Conservation (phyloP, 2,797 vertebrate genomes). For the Australoheros facetus region DNA sequence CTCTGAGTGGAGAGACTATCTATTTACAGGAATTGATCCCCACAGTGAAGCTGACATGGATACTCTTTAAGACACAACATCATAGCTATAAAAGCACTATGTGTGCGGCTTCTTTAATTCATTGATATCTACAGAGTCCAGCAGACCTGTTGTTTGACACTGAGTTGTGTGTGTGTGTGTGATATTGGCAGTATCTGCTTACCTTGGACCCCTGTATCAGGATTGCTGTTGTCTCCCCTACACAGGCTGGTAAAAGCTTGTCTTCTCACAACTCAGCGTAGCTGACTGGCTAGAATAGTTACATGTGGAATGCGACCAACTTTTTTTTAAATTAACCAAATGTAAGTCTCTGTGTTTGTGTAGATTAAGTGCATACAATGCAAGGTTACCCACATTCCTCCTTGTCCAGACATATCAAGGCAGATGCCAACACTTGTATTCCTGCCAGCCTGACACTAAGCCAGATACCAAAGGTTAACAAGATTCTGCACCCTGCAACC, state of each 20-base stretch:
- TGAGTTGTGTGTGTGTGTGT: background rate
- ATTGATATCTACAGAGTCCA: background rate
- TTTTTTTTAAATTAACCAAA: too few relatives aligned
- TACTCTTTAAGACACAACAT: background rate
- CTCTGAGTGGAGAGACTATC: background rate
- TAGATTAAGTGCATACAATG: constrained; percentile 27
- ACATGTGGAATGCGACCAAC: background rate
- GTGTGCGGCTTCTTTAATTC: background rate
- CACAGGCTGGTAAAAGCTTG: too few relatives aligned
- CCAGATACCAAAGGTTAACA: constrained; percentile 76
- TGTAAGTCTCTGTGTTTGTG: background rate
- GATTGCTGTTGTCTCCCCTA: background rate
- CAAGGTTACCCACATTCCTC: constrained; percentile 56
- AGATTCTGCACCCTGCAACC: constrained; percentile 70
- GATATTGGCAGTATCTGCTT: background rate
- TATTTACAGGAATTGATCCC: background rate
- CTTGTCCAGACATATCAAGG: constrained; percentile 62
- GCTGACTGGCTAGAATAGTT: background rate
- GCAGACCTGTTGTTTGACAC: background rate
- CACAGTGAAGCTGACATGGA: background rate
- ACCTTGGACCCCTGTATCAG: background rate
- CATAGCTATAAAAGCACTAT: background rate
- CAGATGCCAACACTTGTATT: constrained; percentile 71
- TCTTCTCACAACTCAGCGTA: too few relatives aligned
- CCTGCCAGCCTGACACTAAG: constrained; percentile 54